Conservation (phyloP, 2,113 vertebrate genomes). For the Hystrix cristata region DNA sequence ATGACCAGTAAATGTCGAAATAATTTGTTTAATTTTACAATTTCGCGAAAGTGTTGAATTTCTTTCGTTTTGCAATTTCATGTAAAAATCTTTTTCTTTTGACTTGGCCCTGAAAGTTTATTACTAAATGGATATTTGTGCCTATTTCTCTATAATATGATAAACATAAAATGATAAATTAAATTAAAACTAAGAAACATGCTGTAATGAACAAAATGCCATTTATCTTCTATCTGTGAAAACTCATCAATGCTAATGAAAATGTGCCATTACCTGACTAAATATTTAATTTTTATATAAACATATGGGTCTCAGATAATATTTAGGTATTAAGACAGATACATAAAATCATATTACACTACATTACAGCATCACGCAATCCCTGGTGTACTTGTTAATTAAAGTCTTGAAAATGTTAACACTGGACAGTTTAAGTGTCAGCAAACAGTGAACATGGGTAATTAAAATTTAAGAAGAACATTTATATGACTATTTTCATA, state of each 20-base stretch:
- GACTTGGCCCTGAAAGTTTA: background rate
- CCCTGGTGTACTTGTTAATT: slow-evolving; percentile 77
- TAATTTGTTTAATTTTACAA: background rate
- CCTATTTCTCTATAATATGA: background rate
- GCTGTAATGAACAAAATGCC: background rate
- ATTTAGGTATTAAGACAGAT: slow-evolving; percentile 75
- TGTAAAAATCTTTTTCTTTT: background rate
- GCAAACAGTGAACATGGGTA: slow-evolving; percentile 74
- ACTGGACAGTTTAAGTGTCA: slow-evolving; percentile 72
- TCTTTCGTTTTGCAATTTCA: background rate
- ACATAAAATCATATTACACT: slow-evolving; percentile 66
- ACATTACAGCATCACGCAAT: slow-evolving; percentile 74
- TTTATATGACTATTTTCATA: slow-evolving; percentile 60
- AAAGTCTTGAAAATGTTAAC: slow-evolving; percentile 81
- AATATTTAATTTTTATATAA: slow-evolving; percentile 75
- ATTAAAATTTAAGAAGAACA: slow-evolving; percentile 74
- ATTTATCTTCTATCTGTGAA: slow-evolving; percentile 51
- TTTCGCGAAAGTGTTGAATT: background rate
- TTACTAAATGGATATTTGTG: background rate
- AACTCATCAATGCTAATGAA: slow-evolving; percentile 66
- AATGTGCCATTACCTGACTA: slow-evolving; percentile 56
- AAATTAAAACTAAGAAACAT: background rate
- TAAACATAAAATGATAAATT: background rate
- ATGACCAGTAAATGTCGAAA: background rate
- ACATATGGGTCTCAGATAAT: slow-evolving; percentile 65